phyloP scores from a whole-genome alignment of 1,140 invertebrate genomes.

The Bombus polaris region DNA sequence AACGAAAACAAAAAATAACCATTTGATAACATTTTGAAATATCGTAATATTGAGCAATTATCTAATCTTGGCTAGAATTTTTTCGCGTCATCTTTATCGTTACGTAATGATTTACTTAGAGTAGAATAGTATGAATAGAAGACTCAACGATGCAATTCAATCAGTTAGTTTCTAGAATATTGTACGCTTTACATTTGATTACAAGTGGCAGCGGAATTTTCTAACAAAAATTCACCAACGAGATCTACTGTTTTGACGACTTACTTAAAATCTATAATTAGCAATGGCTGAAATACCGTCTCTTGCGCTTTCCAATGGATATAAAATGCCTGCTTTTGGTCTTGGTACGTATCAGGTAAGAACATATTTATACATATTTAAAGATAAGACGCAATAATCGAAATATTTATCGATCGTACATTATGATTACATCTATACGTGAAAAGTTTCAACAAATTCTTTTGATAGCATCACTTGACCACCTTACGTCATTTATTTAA shows the following conservation, averaged over 20 bases:
- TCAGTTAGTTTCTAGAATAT: not conserved
- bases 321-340: conserved; percentile 61
- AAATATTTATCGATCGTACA: not conserved
- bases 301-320: conserved; percentile 57
- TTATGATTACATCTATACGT: not conserved
- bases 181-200: not conserved
- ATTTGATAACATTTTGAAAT: not conserved
- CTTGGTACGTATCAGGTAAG: conserved; percentile 61
- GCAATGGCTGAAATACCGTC: conserved; percentile 52
- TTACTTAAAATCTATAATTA: not conserved
- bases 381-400: not conserved
- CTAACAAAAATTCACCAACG: not conserved
- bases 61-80: not conserved
- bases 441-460: not conserved
- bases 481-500: conserved; percentile 15
- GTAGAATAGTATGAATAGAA: not conserved
- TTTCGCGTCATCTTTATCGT: not conserved
- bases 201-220: no score
- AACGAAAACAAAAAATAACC: not conserved
- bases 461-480: not conserved
- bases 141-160: not conserved
- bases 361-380: not conserved
- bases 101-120: conserved; percentile 6
- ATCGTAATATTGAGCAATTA: not conserved
- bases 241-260: not conserved